A percentile compares a stretch with the other conserved stretches of the same genome.
phyloP scores from a whole-genome alignment of 2,888 invertebrate species.

The Oxycera nigricornis region DNA sequence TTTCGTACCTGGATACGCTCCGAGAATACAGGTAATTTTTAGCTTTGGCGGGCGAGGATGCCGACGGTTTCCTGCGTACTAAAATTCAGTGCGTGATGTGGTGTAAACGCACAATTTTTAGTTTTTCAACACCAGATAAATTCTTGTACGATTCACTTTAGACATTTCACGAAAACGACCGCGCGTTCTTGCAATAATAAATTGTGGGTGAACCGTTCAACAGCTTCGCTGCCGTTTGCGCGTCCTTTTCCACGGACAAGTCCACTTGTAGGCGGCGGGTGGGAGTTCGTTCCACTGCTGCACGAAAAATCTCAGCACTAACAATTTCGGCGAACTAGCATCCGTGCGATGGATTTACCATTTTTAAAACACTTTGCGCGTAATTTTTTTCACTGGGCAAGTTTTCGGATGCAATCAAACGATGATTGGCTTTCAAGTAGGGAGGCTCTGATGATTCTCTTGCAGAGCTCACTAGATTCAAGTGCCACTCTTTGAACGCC shows the following conservation, averaged over 20 bases:
- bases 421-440: too few species aligned
- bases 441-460: too few species aligned
- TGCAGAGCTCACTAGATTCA: too few species aligned
- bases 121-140: too few species aligned
- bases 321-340: too few species aligned
- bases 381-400: not conserved
- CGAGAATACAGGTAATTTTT: not conserved
- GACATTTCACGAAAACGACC: too few species aligned
- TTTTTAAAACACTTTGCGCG: not conserved
- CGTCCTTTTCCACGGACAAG: not conserved
- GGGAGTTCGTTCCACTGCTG: not conserved
- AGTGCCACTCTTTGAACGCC: too few species aligned
- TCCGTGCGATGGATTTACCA: too few species aligned
- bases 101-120: not conserved
- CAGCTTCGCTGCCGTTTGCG: not conserved
- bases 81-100: not conserved
- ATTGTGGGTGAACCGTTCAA: too few species aligned
- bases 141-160: too few species aligned
- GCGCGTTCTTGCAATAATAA: too few species aligned
- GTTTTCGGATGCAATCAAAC: not conserved
- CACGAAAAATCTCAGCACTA: too few species aligned
- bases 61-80: not conserved
- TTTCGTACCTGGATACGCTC: slow-evolving; percentile 13
- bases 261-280: not conserved
- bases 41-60: not conserved